Evolutionary conservation across 2,113 vertebrate species (phyloP).

Genomic region (Paraplagusia blochii): DNA sequence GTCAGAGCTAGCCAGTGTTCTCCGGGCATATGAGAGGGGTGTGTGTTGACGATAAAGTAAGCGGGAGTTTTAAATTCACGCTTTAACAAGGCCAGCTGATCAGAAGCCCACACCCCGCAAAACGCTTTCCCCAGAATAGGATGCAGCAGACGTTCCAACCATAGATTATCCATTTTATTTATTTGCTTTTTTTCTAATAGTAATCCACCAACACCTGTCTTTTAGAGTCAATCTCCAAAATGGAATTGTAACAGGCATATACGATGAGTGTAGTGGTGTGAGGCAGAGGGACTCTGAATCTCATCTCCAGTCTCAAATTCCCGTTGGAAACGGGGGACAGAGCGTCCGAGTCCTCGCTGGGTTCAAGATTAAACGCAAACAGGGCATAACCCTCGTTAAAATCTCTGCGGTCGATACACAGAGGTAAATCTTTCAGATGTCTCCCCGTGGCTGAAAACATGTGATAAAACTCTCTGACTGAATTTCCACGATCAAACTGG

Average conservation of each 20-base stretch:
- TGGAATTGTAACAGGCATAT: neutral
- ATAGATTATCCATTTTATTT: neutral
- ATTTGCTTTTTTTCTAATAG: neutral
- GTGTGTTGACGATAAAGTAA: neutral
- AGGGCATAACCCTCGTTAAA: no score
- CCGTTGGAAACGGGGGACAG: no score
- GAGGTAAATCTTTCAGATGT: no score
- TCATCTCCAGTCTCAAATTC: no score
- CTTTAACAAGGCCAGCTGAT: neutral
- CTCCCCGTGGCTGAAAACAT: no score
- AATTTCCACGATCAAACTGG: no score
- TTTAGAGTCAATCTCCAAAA: neutral
- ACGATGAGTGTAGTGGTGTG: neutral
- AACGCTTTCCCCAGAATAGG: neutral
- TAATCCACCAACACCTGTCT: slow-evolving; percentile 11
- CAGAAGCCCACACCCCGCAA: neutral
- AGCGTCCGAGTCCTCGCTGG: no score
- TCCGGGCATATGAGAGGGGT: neutral
- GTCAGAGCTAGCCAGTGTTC: neutral
- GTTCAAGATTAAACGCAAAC: no score
- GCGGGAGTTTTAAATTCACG: neutral
- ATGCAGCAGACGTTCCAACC: neutral
- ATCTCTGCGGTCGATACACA: no score
- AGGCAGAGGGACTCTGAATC: neutral
- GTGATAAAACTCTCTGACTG: no score